Evolutionary conservation across 1,140 invertebrate genomes (phyloP).

Genomic region (Zaprionus lachaisei): DNA sequence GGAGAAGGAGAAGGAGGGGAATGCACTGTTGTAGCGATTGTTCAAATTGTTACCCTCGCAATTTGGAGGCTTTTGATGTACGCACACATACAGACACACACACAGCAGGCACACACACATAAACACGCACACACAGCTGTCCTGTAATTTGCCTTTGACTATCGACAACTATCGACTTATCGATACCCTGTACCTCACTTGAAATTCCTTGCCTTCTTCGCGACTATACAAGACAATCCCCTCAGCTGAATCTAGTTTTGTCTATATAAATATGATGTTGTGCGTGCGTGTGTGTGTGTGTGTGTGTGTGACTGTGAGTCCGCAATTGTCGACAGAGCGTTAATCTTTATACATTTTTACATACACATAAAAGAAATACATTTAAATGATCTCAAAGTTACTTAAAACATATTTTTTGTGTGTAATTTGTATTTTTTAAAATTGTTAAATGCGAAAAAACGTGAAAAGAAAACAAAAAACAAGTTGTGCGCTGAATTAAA

Average conservation of each 20-base stretch:
- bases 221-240: slow-evolving; percentile 13
- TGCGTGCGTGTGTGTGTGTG: background rate
- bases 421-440: slow-evolving; percentile 64
- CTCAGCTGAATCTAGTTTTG: slow-evolving; percentile 6
- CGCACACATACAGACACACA: slow-evolving; percentile 3
- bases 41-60: background rate
- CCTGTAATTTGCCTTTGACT: slow-evolving; percentile 6
- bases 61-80: slow-evolving; percentile 27
- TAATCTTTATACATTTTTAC: slow-evolving; percentile 58
- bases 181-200: slow-evolving; percentile 10
- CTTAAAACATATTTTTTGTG: slow-evolving; percentile 79
- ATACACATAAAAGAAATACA: slow-evolving; percentile 73
- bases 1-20: background rate
- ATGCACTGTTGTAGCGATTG: background rate
- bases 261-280: background rate
- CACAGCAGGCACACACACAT: slow-evolving; percentile 9
- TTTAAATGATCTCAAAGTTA: slow-evolving; percentile 84
- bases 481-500: slow-evolving; percentile 28
- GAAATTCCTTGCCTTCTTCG: slow-evolving; percentile 26
- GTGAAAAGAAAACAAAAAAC: background rate
- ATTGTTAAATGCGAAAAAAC: slow-evolving; percentile 19
- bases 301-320: slow-evolving; percentile 6
- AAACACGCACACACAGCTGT: slow-evolving; percentile 3
- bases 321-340: slow-evolving; percentile 12
- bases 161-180: background rate